Evolutionary conservation across 2,888 invertebrate genomes (phyloP), one percentile per base, ranked within the genome.

Genomic region (Pheosia gnoma): DNA sequence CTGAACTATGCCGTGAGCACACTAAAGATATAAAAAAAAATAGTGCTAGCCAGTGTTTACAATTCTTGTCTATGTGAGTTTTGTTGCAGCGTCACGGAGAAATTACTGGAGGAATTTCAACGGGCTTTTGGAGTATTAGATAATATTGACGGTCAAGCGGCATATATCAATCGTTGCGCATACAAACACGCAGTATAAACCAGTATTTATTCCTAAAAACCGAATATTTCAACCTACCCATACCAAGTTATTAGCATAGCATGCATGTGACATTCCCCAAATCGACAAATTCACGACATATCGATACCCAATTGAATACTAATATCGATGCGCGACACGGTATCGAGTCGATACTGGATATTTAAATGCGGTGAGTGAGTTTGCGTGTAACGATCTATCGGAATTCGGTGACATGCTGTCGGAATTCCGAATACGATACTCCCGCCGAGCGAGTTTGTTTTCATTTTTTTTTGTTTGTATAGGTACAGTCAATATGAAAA

Each of bases 391-490:
- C 57, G 82, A 82, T 68, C 63, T 61, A 65, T 72, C 60, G 70
- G 59, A 59, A 65, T 54, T 66, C 62, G 61, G 64, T 67, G 71
- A 77, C 69, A 66, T 60, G 68, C 65, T 69, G 72, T 71, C 66
- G 81, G 55, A 36, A 81, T 65, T 71, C 66, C 79, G 39, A 36
- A 81, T 65, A 59, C 61, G 78, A 83, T 82, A 82, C 70, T 74
- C 80, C 80, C 82, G 55, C 9, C 37, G 63, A 57, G 65, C 8
- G 55, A 49, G 37, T 41, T 57, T 7, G 37, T 47, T 59, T 63
- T 55, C 8, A 1, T 9, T 38, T 10, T 54, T 54, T 38, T 54
- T 5, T 13, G 5, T 11, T 39, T 39, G 55, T 13, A 7, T 55
- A 55, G 37, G 47, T n/a, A 47, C 47, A 47, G 47, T 47, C 47